These are phyloP conservation scores for Oscheius sp. DNA, from an alignment of 1,140 invertebrate genomes.

Conservation along the genomic window DNA sequence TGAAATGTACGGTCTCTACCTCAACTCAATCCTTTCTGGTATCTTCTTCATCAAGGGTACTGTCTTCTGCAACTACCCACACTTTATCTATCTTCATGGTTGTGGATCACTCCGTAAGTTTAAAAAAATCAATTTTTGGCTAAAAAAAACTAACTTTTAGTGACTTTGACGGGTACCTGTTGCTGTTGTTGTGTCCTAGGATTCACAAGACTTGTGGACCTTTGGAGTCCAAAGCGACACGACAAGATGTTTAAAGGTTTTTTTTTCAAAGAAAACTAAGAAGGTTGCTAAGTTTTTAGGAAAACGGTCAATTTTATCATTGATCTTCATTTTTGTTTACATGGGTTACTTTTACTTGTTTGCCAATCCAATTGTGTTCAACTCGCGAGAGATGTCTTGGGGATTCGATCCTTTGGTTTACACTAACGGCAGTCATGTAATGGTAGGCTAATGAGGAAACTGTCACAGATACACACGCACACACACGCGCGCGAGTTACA, in stretches of 20 bases:
- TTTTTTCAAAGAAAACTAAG: too few relatives aligned
- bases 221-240: neutral
- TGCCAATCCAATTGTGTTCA: too few relatives aligned
- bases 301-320: too few relatives aligned
- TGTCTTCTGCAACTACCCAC: neutral
- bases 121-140: neutral
- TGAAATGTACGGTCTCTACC: neutral
- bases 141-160: neutral
- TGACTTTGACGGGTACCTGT: neutral
- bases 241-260: neutral
- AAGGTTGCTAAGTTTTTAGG: too few relatives aligned
- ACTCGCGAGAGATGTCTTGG: too few relatives aligned
- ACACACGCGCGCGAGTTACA: too few relatives aligned
- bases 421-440: too few relatives aligned
- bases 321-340: too few relatives aligned
- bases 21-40: neutral
- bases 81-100: neutral
- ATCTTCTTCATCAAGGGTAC: constrained; percentile 7
- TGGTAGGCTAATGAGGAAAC: too few relatives aligned
- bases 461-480: too few relatives aligned
- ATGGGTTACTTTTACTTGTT: too few relatives aligned
- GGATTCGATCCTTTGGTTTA: too few relatives aligned
- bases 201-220: neutral
- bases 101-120: neutral
- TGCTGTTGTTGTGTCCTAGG: neutral